Evolutionary conservation across 2,888 invertebrate genomes (phyloP), one percentile per base, ranked within the genome.

Genomic region (Macrosoma leucophasiata): DNA sequence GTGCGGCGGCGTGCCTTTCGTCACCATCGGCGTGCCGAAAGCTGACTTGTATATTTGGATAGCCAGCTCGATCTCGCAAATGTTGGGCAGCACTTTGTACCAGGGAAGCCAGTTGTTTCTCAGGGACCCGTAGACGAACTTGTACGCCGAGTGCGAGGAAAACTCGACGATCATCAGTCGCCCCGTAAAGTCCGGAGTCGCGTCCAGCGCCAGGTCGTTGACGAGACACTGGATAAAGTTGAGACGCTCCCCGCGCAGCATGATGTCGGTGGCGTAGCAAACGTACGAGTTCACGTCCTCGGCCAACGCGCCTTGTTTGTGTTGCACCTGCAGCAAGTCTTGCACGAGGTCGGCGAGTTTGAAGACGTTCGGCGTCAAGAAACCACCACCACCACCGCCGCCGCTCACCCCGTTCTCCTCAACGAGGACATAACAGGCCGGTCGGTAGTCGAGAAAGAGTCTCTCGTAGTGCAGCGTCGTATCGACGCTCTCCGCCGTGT

Each of bases 41-140:
- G 28, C 19, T 8, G 15, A 28, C 12, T 28, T 28, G 28, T 28
- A 28, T n/a, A 28, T 28, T 28, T 28, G 19, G 4, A 28, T 28
- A 8, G 28, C 28, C 28, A 28, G 15, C 15, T 19, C 28, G 28
- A 28, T 28, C 28, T 28, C 28, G 12, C 28, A 28, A 15, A 28
- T 28, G 19, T 28, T 15, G 28, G 28, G 28, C 28, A 28, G 15
- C 4, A 27, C 9, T 9, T 7, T 14, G 26, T 27, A 27, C 26
- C 26, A 27, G 10, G 15, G 26, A 14, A 15, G 17, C 17, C 15
- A 27, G 26, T 15, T 27, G 17, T 27, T 15, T 8, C 26, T 27
- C 26, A 15, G 15, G 6, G 26, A 6, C 6, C 17, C 17, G 26
- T 27, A 27, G 26, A 27, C 26, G 17, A 27, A 17, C 9, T 27